A percentile compares a stretch with the other conserved stretches of the same genome.
These are phyloP conservation scores for Castor canadensis DNA, from an alignment of 2,113 vertebrate genomes.

Conservation along the genomic window DNA sequence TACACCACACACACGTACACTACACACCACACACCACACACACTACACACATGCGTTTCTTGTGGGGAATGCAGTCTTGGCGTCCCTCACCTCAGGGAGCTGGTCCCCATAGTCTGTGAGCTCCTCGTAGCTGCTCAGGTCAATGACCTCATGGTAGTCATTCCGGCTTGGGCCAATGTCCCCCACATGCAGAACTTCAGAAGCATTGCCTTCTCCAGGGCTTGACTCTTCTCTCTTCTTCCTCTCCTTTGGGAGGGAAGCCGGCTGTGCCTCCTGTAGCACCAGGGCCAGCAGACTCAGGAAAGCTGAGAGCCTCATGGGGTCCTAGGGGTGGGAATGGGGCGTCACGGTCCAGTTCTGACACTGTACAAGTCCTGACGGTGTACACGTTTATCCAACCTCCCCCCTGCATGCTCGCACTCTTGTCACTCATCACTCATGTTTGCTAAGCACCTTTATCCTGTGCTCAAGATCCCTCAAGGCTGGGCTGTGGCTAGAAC, in stretches of 20 bases:
- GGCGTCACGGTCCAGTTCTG: too few species aligned
- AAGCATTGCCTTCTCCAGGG: background rate
- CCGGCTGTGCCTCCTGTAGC: conserved; percentile 35
- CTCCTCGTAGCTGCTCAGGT: conserved; percentile 84
- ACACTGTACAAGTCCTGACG: too few species aligned
- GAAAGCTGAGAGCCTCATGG: conserved; percentile 68
- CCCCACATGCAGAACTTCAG: conserved; percentile 56
- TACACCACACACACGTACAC: too few species aligned
- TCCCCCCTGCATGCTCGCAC: background rate
- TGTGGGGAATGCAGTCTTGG: background rate
- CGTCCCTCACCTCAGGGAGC: conserved; percentile 78
- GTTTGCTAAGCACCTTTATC: rapidly evolving
- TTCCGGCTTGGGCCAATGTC: conserved; percentile 78
- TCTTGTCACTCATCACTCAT: background rate
- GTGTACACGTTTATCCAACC: rapidly evolving
- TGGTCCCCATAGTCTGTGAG: conserved; percentile 82
- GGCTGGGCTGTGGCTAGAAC: background rate
- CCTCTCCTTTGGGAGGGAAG: conserved; percentile 47
- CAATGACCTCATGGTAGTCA: conserved; percentile 79
- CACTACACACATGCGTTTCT: too few species aligned
- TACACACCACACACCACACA: too few species aligned
- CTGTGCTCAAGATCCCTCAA: too few species aligned
- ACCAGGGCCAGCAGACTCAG: conserved; percentile 67
- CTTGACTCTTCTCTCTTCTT: conserved; percentile 30
- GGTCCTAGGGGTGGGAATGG: background rate